These are phyloP conservation scores for Cololabis saira DNA, from an alignment of 2,113 vertebrate species.

Conservation along the genomic window DNA sequence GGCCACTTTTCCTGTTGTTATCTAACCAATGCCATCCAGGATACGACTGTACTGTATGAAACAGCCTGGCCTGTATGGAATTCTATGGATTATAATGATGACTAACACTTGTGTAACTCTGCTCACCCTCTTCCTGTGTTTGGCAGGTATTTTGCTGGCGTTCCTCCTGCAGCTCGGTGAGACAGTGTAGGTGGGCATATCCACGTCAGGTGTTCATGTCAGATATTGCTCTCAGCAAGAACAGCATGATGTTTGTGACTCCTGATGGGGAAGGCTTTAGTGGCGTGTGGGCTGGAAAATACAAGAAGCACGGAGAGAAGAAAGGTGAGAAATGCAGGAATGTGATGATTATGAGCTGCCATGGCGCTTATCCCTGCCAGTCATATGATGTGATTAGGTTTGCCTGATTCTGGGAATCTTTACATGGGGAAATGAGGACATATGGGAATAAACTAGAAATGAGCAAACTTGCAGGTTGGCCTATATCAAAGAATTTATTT, in stretches of 20 bases:
- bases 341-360: not conserved
- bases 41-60: constrained; percentile 38
- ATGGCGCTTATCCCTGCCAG: not conserved
- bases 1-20: constrained; percentile 26
- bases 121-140: constrained; percentile 23
- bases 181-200: constrained; percentile 93
- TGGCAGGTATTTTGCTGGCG: constrained; percentile 94
- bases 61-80: not conserved
- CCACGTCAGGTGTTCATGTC: constrained; percentile 95
- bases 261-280: constrained; percentile 94
- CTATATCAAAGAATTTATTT: too few species aligned
- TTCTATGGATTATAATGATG: constrained; percentile 33
- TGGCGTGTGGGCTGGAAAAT: constrained; percentile 90
- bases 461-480: too few species aligned
- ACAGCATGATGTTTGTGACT: constrained; percentile 92
- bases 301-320: constrained; percentile 86
- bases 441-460: too few species aligned
- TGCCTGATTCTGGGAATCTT: too few species aligned
- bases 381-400: too few species aligned
- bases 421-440: too few species aligned
- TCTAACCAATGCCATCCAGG: constrained; percentile 26
- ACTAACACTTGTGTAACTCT: constrained; percentile 46
- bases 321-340: constrained; percentile 84
- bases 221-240: constrained; percentile 91
- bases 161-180: constrained; percentile 85